These are phyloP conservation scores for Ceratosolen solmsi DNA, from an alignment of 1,140 invertebrate species.

Conservation along the genomic window DNA sequence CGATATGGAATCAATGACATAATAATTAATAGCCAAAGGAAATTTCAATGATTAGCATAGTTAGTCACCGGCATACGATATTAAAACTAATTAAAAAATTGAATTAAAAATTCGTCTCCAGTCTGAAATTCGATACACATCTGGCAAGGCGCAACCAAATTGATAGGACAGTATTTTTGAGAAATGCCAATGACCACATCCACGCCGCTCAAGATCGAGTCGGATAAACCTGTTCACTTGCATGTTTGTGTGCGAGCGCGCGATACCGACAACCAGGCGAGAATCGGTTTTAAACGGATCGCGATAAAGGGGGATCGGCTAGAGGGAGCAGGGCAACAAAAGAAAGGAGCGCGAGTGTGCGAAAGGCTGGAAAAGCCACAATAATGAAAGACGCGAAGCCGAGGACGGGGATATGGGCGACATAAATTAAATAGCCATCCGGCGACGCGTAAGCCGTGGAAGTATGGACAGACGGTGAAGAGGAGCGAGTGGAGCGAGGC, in stretches of 20 bases:
- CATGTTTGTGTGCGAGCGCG: not conserved
- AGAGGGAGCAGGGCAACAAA: not conserved
- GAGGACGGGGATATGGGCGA: not conserved
- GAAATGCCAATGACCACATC: constrained; percentile 6
- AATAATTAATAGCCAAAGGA: not conserved
- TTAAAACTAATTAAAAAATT: not conserved
- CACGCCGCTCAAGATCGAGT: constrained; percentile 1
- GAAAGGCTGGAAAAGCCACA: constrained; percentile 34
- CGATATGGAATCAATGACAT: not conserved
- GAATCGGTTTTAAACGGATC: not conserved
- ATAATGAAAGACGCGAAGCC: not conserved
- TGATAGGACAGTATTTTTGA: not conserved
- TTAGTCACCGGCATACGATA: too few relatives aligned
- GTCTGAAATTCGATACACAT: not conserved
- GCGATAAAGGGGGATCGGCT: not conserved
- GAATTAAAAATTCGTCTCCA: not conserved
- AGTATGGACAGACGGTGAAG: not conserved
- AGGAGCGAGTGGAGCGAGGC: not conserved
- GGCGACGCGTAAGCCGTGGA: constrained; percentile 15
- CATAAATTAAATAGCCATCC: constrained; percentile 15
- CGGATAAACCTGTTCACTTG: constrained; percentile 4
- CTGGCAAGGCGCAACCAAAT: not conserved
- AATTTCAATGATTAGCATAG: not conserved
- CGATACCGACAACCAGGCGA: not conserved
- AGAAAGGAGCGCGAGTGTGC: not conserved